Evolutionary conservation across 2,797 vertebrate genomes (phyloP).

Genomic region (Schizothorax lantsangensis): DNA sequence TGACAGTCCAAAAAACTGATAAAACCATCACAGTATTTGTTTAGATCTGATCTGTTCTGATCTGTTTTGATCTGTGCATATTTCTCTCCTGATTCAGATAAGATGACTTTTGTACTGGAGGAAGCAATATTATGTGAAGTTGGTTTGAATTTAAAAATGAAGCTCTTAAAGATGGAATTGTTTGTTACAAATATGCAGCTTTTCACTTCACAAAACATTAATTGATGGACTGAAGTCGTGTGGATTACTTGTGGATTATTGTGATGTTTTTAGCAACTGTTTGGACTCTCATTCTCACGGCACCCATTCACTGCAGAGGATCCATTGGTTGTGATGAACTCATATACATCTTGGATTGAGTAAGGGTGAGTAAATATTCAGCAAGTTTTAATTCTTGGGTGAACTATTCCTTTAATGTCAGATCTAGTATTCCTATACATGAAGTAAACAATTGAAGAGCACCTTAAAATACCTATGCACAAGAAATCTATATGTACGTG

Average conservation of each 20-base stretch:
- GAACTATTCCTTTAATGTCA: not conserved
- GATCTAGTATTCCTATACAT: not conserved
- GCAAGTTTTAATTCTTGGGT: not conserved
- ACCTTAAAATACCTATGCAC: not conserved
- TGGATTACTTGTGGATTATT: no score
- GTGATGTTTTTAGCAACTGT: no score
- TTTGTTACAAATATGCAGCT: no score
- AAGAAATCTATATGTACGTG: not conserved
- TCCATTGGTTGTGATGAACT: not conserved
- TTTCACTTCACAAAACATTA: no score
- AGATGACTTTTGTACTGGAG: not conserved
- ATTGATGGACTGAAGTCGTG: no score
- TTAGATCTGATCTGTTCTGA: not conserved
- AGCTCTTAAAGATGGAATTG: no score
- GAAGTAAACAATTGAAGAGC: not conserved
- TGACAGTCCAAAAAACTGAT: not conserved
- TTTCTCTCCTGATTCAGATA: not conserved
- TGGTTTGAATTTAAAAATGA: not conserved
- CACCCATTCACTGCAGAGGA: no score
- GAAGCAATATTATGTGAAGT: not conserved
- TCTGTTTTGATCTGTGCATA: not conserved
- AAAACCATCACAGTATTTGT: not conserved
- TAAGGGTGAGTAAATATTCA: not conserved
- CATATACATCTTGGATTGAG: not conserved
- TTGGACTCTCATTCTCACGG: no score